Base-by-base conservation (phyloP, 2,888 invertebrate species). In the Salpingus planirostris region DNA sequence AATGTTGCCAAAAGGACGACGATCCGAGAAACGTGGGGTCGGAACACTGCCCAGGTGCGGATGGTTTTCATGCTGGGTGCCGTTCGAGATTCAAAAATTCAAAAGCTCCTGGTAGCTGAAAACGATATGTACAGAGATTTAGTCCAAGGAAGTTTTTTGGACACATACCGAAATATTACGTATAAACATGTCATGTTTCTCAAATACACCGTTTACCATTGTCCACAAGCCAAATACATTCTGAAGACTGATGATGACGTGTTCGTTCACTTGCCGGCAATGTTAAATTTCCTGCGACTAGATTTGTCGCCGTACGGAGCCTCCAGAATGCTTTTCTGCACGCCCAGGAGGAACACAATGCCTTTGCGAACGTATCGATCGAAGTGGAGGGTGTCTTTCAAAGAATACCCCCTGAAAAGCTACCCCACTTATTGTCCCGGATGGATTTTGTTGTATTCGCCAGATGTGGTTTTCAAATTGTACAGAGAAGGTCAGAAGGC, bases 151-250 rank as follows among this genome's bases (percentile, higher is more conserved):
- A 76, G 70, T 35, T 89, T 87, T 50, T 44, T 70, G 22, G 89
- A 89, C 62, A 71, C 78, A 0, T 89, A 89, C 53, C 70, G 78
- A 28, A 89, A 89, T 59, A 73, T 89, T 64, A 88, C 88, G 0
- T 81, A 87, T 50, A 89, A 89, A 54, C 86, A 88, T 58, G 78
- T 82, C 3, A 85, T 85, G 75, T 81, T 78, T 0, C 66, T 88
- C 24, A 85, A 86, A 54, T 88, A 87, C 80, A 75, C 78, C 11
- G 65, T 72, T 1, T 78, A 76, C 48, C 73, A 79, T 50, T 88
- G 88, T 57, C 68, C 74, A 0, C 65, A 68, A 21, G 83, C 80
- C 1, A 77, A 73, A 46, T 64, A 63, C 40, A 57, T 86, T 31
- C 64, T 86, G 31, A 86, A 86, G 60, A 74, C 78, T 34, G 86